These are phyloP conservation scores for Caenorhabditis macrosperma DNA, from an alignment of 2,888 invertebrate genomes.

Conservation along the genomic window DNA sequence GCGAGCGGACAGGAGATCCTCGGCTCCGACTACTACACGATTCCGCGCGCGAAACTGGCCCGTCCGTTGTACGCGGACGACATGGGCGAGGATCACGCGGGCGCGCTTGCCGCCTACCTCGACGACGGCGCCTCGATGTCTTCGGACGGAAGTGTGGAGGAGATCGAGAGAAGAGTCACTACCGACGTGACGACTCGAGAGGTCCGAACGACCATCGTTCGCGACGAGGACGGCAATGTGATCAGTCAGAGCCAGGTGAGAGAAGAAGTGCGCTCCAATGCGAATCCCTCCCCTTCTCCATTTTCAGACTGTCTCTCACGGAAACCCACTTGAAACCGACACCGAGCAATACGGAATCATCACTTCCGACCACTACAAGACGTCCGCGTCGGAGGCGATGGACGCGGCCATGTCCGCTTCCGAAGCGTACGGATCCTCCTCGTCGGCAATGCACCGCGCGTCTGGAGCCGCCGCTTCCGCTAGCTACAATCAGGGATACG, in stretches of 20 bases:
- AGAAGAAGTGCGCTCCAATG: too few species aligned
- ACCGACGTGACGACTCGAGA: constrained; percentile 77
- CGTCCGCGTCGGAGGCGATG: constrained; percentile 58
- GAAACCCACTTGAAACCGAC: constrained; percentile 63
- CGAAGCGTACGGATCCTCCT: constrained; percentile 7
- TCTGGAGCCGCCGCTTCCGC: neutral
- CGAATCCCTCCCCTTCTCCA: too few species aligned
- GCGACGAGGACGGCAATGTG: constrained; percentile 69
- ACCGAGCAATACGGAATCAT: constrained; percentile 72
- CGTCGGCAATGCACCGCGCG: neutral
- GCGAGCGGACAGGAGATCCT: constrained; percentile 66
- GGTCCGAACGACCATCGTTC: constrained; percentile 69
- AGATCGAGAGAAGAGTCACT: constrained; percentile 77
- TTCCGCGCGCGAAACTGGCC: constrained; percentile 76
- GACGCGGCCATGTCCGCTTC: constrained; percentile 56
- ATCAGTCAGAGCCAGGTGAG: constrained; percentile 62
- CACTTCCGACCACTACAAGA: constrained; percentile 67
- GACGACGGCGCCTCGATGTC: constrained; percentile 72
- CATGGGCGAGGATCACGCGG: constrained; percentile 62
- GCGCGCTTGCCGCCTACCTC: constrained; percentile 65
- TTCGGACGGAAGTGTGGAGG: constrained; percentile 67
- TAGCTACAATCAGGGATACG: constrained; percentile 53
- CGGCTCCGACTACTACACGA: constrained; percentile 70
- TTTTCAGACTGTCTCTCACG: constrained; percentile 41
- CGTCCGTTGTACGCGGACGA: constrained; percentile 59